These are phyloP conservation scores for Poeciliopsis turrubarensis DNA, from an alignment of 2,113 vertebrate genomes.

Conservation along the genomic window DNA sequence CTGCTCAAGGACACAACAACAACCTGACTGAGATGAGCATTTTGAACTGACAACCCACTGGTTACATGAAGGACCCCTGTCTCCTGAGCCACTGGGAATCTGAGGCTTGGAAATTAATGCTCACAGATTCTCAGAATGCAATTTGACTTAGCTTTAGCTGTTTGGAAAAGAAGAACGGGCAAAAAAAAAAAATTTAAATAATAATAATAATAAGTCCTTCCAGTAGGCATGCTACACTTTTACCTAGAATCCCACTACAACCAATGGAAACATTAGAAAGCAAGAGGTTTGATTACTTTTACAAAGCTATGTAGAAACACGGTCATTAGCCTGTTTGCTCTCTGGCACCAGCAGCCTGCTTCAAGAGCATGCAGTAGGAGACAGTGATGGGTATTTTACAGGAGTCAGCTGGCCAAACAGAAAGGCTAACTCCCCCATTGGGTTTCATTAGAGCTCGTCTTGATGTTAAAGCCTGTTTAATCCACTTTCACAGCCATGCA, in stretches of 20 bases:
- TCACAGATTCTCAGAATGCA: neutral
- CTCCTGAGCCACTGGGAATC: too few species aligned
- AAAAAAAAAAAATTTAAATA: neutral
- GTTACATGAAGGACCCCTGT: too few species aligned
- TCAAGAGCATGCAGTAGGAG: constrained; percentile 65
- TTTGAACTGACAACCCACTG: too few species aligned
- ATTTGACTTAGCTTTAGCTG: neutral
- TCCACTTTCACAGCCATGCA: constrained; percentile 75
- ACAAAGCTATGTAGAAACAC: neutral
- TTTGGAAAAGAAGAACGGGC: neutral
- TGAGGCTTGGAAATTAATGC: neutral
- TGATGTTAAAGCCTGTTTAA: constrained; percentile 77
- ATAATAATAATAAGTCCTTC: neutral
- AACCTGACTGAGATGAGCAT: too few species aligned
- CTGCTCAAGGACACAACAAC: too few species aligned
- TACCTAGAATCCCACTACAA: neutral
- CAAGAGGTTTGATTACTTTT: neutral
- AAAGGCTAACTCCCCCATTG: constrained; percentile 71
- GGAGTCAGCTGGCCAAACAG: constrained; percentile 79
- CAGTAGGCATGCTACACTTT: neutral
- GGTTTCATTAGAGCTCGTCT: constrained; percentile 76
- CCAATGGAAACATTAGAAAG: neutral
- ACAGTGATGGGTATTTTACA: constrained; percentile 67
- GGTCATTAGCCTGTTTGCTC: constrained; percentile 21
- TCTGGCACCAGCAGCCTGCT: constrained; percentile 58